Evolutionary conservation across 2,113 vertebrate genomes (phyloP).

Genomic region (Platycercus adscitus): DNA sequence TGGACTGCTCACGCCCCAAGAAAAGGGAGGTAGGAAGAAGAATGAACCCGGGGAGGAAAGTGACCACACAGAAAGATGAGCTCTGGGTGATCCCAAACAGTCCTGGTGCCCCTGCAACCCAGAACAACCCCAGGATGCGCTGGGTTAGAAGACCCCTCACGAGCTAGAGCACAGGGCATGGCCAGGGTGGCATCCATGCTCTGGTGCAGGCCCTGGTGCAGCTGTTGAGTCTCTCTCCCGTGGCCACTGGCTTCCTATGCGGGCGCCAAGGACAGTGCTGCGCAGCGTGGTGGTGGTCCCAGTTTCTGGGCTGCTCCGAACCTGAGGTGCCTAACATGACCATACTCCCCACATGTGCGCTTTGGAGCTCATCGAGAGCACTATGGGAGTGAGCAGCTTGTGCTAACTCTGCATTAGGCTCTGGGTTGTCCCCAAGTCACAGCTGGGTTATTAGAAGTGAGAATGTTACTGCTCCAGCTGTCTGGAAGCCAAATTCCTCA

Average conservation of each 20-base stretch:
- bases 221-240: fast-evolving
- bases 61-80: neutral
- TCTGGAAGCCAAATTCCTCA: neutral
- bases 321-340: fast-evolving
- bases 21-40: neutral
- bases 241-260: neutral
- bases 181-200: neutral
- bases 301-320: neutral
- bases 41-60: neutral
- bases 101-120: neutral
- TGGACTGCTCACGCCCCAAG: neutral
- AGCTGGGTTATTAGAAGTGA: neutral
- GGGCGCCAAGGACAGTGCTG: too few species aligned
- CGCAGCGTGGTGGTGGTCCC: fast-evolving
- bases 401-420: neutral
- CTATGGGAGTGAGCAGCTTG: neutral
- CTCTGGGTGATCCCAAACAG: neutral
- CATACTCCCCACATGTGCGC: neutral
- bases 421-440: neutral
- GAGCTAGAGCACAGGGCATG: neutral
- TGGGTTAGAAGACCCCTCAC: neutral
- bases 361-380: fast-evolving
- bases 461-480: neutral
- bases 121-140: neutral
- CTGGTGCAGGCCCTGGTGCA: fast-evolving